phyloP scores from a whole-genome alignment of 2,797 vertebrate genomes.

The Girardinus metallicus region DNA sequence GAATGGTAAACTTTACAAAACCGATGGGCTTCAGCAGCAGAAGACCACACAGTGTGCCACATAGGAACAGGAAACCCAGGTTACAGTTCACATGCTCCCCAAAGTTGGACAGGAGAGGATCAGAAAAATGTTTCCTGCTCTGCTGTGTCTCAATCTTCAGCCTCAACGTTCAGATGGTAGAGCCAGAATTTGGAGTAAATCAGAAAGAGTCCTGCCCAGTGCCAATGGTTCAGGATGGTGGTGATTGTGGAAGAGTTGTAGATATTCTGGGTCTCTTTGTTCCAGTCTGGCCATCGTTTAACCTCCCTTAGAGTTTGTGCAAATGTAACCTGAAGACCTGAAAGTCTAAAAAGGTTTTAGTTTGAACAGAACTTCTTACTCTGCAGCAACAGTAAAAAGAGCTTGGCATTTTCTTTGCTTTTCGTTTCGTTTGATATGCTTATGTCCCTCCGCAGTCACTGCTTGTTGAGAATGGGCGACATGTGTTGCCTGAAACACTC shows the following conservation, averaged over 20 bases:
- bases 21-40: not conserved
- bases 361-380: not conserved
- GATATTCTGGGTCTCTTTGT: too few species aligned
- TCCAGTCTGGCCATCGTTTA: not conserved
- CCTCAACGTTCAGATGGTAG: not conserved
- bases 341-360: not conserved
- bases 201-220: not conserved
- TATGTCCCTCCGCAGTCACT: conserved; percentile 1
- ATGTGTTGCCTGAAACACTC: conserved; percentile 45
- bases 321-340: not conserved
- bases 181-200: not conserved
- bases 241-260: not conserved
- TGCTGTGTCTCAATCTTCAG: not conserved
- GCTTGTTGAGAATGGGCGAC: conserved; percentile 18
- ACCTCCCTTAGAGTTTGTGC: not conserved
- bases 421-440: conserved; percentile 11
- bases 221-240: not conserved
- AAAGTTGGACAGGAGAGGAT: not conserved
- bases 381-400: not conserved
- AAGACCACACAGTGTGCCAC: not conserved
- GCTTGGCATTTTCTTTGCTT: not conserved
- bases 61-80: not conserved
- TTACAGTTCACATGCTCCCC: not conserved
- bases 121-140: not conserved
- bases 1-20: not conserved